Conservation (phyloP, 2,113 vertebrate species). For the Herpetotheres cachinnans region DNA sequence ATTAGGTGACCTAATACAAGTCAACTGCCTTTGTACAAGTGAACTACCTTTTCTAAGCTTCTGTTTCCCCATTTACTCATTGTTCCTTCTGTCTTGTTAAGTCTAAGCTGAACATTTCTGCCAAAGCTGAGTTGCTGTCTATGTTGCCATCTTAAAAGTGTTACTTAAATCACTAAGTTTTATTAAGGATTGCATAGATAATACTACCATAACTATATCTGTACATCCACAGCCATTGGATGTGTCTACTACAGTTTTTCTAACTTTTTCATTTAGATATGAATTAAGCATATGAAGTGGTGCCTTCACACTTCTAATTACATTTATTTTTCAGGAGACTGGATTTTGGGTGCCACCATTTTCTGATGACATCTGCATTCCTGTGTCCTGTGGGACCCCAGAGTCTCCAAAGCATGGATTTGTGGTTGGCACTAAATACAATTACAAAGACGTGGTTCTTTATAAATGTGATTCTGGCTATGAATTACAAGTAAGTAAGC, state of each 20-base stretch:
- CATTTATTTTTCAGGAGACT: constrained; percentile 71
- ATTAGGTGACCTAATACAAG: not conserved
- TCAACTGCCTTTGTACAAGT: too few species aligned
- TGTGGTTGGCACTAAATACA: constrained; percentile 78
- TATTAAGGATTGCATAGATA: not conserved
- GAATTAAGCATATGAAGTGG: not conserved
- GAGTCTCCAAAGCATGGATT: constrained; percentile 78
- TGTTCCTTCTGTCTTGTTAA: not conserved
- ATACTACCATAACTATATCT: not conserved
- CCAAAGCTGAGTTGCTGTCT: not conserved
- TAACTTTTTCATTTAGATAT: not conserved
- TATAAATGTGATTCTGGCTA: constrained; percentile 90
- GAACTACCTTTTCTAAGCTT: not conserved
- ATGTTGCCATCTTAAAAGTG: not conserved
- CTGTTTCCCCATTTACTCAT: not conserved
- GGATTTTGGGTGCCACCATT: constrained; percentile 87
- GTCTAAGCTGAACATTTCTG: not conserved
- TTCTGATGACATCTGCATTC: constrained; percentile 80
- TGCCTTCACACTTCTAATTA: not conserved
- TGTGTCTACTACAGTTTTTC: not conserved
- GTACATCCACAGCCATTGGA: not conserved
- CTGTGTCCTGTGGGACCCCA: constrained; percentile 83
- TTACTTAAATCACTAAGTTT: not conserved
- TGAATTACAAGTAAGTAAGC: constrained; percentile 82
- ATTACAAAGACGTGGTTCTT: constrained; percentile 77